phyloP scores from a whole-genome alignment of 2,797 vertebrate species.

The Melanotaenia pygmaea region DNA sequence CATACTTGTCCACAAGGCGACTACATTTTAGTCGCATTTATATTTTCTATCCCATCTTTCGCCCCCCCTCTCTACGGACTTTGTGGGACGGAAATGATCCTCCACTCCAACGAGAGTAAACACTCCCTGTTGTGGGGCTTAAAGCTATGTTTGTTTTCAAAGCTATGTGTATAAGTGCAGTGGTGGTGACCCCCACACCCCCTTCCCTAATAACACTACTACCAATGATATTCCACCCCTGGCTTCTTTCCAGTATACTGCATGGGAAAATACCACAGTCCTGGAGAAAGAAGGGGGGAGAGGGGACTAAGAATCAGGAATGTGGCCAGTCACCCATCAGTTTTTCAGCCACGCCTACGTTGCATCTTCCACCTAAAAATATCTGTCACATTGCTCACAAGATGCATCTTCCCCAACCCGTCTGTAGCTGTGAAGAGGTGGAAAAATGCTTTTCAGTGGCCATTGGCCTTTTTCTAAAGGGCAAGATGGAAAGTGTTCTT shows the following conservation, averaged over 20 bases:
- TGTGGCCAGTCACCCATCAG: constrained; percentile 43
- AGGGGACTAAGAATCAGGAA: constrained; percentile 62
- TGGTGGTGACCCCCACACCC: constrained; percentile 71
- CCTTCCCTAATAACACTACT: constrained; percentile 54
- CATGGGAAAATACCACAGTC: constrained; percentile 94
- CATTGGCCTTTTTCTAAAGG: constrained; percentile 8
- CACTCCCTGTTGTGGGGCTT: constrained; percentile 64
- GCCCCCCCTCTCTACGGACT: constrained; percentile 34
- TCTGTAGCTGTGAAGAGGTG: constrained; percentile 32
- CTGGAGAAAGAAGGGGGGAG: constrained; percentile 52
- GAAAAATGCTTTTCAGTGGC: background rate
- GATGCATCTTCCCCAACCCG: constrained; percentile 28
- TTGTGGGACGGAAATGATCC: constrained; percentile 74
- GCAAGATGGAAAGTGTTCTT: constrained; percentile 14
- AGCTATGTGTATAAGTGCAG: constrained; percentile 75
- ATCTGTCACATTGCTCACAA: constrained; percentile 40
- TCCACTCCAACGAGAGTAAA: constrained; percentile 75
- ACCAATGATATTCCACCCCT: constrained; percentile 78
- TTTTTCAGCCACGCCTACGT: constrained; percentile 47
- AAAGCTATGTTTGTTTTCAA: constrained; percentile 82
- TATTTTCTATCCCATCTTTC: constrained; percentile 12
- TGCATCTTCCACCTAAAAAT: constrained; percentile 7
- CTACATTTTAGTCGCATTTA: constrained; percentile 7
- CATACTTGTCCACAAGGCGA: constrained; percentile 17
- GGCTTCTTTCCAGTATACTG: constrained; percentile 86